Conservation (phyloP, 2,888 invertebrate genomes). For the Idaea dimidiata region DNA sequence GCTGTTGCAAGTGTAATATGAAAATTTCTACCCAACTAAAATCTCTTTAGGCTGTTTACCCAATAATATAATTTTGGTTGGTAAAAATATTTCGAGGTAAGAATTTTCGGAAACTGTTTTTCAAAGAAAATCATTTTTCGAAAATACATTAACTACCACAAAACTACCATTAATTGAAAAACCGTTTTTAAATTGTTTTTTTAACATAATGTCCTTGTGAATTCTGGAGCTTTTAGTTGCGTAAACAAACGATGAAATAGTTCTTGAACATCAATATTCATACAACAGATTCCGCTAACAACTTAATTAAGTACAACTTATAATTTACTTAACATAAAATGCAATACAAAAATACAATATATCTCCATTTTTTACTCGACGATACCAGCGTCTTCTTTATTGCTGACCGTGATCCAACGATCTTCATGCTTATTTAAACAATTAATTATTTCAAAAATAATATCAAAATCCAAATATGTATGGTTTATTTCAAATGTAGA, state of each 20-base stretch:
- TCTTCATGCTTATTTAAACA: conserved; percentile 14
- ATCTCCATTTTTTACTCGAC: conserved; percentile 31
- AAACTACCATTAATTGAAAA: too few relatives aligned
- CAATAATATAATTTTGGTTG: too few relatives aligned
- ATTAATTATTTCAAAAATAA: conserved; percentile 13
- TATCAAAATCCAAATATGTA: conserved; percentile 10
- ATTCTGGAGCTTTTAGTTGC: conserved; percentile 11
- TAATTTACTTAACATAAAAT: conserved; percentile 22
- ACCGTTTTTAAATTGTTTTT: too few relatives aligned
- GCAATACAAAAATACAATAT: conserved; percentile 32
- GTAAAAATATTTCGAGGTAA: too few relatives aligned
- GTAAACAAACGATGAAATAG: conserved; percentile 10
- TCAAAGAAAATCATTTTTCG: too few relatives aligned
- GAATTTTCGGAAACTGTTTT: too few relatives aligned
- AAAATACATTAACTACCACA: too few relatives aligned
- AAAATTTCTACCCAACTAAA: neutral
- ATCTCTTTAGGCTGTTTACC: too few relatives aligned
- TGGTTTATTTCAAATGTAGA: neutral
- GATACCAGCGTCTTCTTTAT: conserved; percentile 44
- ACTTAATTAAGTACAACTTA: conserved; percentile 8
- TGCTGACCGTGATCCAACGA: conserved; percentile 30
- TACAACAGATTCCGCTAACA: conserved; percentile 2
- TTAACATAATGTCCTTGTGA: too few relatives aligned
- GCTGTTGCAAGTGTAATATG: neutral
- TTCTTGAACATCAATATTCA: neutral